Base-by-base conservation (phyloP, 2,888 invertebrate genomes). In the Spodoptera exigua region DNA sequence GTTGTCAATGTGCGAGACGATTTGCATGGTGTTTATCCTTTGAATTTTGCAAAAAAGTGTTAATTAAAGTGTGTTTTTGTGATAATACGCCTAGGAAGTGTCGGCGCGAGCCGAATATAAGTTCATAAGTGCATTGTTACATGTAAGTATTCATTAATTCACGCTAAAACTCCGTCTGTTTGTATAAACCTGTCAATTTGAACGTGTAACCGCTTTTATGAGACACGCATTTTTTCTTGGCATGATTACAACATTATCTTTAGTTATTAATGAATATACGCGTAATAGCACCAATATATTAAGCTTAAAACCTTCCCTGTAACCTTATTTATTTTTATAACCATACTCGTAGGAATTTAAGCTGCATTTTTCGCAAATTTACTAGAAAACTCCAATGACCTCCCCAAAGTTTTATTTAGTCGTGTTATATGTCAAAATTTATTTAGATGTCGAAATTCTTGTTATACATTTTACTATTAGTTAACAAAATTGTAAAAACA, bases 181-280 rank as follows among this genome's bases (percentile, higher is more conserved):
- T 73, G 52, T 54, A 49, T 53, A 56, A 70, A 47, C 67, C 70
- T 52, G 12, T 55, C 10, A 14, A 58, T 76, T 74, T 66, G 45
- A 74, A 74, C 46, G 27, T 58, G 37, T 74, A 74, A 74, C 76
- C 69, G 74, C 76, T 41, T 73, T 63, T 62, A 7, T 10, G 14
- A 2, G 14, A 13, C 44, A 45, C 48, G 14, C 37, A 39, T 52
- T 52, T 55, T 70, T 57, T 58, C 18, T 17, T 32, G 32, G 12
- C 27, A 16, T 36, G 16, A 39, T 2, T 16, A 9, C 40, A 27
- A 0, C 1, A n/a, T 11, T 39, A 48, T 47, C 14, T n/a, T 47
- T 10, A 34, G 0, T 40, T 44, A 51, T 40, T 12, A 14, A 48
- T 14, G 1, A 11, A 45, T 16, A 37, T 45, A 37, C 32, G 27